Base-by-base conservation (phyloP, 2,888 invertebrate species). In the Gasteruption jaculator region DNA sequence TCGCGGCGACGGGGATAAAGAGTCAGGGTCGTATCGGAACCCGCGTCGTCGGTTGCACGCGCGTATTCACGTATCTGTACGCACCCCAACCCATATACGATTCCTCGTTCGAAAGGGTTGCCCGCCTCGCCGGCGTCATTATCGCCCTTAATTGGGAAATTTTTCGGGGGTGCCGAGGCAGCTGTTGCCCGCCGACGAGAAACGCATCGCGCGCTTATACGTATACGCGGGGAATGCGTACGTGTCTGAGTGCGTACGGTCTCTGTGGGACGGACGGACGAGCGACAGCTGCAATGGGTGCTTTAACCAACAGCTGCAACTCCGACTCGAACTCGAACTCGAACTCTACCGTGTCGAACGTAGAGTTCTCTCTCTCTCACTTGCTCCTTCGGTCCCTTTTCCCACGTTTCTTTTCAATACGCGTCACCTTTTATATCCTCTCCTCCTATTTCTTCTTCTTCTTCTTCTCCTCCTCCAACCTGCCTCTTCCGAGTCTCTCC, bases 291-390 rank as follows among this genome's bases (percentile, higher is more conserved):
- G 65, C 65, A 61, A 61, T 55, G 51, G 63, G 66, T 60, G 64
- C 66, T 66, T 66, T 66, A 67, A 65, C 65, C 58, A 65, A 67
- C 66, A 66, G 66, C 66, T 67, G 66, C 66, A 48, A 53, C n/a
- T n/a, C 50, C 42, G 53, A 52, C 52, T 50, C 48, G n/a, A n/a
- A n/a, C n/a, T 38, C 41, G 32, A 40, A 34, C 41, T 41, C 30
- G 41, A 11, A 14, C 35, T 18, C 24, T 35, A n/a, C n/a, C n/a
- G n/a, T n/a, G n/a, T n/a, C n/a, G 16, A 4, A 14, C 7, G 29
- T n/a, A 25, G 20, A 20, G 32, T 26, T 39, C 22, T 33, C 24
- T 11, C 18, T 20, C 31, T 22, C 24, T 18, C 30, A 22, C 31
- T 31, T 16, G 11, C 26, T 25, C 36, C 19, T 27, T 25, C 36